These are phyloP conservation scores for Hyposmocoma kahamanoa DNA, from an alignment of 1,140 invertebrate species.

Conservation along the genomic window DNA sequence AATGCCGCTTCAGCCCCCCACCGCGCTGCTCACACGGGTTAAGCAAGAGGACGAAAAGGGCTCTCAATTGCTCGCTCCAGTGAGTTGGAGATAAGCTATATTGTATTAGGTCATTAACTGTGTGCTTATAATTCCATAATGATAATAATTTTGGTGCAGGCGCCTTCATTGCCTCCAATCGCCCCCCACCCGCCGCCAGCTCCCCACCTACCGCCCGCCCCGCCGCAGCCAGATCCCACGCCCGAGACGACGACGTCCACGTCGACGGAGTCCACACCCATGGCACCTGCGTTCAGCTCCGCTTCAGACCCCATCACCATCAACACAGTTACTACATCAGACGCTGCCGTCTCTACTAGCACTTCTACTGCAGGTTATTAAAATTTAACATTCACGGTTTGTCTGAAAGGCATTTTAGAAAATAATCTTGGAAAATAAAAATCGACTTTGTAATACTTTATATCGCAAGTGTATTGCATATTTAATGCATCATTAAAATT, in stretches of 20 bases:
- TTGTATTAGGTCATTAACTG: too few relatives aligned
- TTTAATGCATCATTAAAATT: too few relatives aligned
- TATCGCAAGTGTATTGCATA: too few relatives aligned
- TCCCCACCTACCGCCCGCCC: slow-evolving; percentile 12
- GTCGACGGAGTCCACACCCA: slow-evolving; percentile 12
- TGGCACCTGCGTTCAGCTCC: slow-evolving; percentile 12
- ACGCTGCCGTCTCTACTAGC: slow-evolving; percentile 28
- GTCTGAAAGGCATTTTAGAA: too few relatives aligned
- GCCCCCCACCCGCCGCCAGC: background rate
- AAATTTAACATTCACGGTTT: too few relatives aligned
- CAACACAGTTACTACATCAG: slow-evolving; percentile 14
- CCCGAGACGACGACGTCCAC: slow-evolving; percentile 17
- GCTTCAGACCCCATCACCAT: slow-evolving; percentile 7
- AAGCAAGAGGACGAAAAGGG: slow-evolving; percentile 46
- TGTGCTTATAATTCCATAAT: too few relatives aligned
- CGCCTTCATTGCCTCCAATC: background rate
- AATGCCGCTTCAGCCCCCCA: slow-evolving; percentile 28
- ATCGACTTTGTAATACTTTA: too few relatives aligned
- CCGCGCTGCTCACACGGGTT: slow-evolving; percentile 32
- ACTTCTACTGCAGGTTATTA: slow-evolving; percentile 20
- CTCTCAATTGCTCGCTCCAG: slow-evolving; percentile 14
- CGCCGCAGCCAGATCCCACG: slow-evolving; percentile 31
- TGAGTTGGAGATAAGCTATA: too few relatives aligned
- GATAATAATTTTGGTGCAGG: too few relatives aligned
- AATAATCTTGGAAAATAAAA: too few relatives aligned